phyloP scores from a whole-genome alignment of 2,797 vertebrate species.

The Psittacula derbiana region DNA sequence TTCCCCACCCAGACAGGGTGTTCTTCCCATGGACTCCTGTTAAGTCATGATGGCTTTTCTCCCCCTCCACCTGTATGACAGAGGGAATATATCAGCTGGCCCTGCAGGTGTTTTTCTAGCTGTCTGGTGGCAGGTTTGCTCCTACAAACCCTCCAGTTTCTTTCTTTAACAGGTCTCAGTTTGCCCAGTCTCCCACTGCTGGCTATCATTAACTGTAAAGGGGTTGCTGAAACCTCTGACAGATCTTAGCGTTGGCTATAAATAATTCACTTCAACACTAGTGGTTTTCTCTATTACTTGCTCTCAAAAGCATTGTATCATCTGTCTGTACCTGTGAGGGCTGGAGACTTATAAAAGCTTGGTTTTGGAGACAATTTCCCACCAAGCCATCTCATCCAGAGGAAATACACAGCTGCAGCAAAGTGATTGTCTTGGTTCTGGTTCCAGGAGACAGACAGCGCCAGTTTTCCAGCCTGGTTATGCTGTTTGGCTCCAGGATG shows the following conservation, averaged over 20 bases:
- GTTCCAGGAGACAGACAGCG: background rate
- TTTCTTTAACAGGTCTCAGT: background rate
- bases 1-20: background rate
- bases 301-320: constrained; percentile 2
- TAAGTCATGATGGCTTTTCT: background rate
- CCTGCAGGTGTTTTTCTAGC: background rate
- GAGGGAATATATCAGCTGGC: background rate
- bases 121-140: background rate
- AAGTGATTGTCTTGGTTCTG: background rate
- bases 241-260: background rate
- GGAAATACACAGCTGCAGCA: background rate
- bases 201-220: background rate
- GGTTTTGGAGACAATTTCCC: background rate
- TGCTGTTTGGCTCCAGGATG: background rate
- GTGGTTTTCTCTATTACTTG: background rate
- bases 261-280: constrained; percentile 3
- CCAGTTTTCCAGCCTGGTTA: background rate
- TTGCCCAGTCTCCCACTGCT: background rate
- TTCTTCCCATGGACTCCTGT: background rate
- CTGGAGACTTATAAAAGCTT: background rate
- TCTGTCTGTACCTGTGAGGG: constrained; percentile 5
- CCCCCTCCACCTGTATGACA: background rate
- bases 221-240: background rate
- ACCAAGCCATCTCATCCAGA: background rate
- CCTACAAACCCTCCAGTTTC: background rate